These are phyloP conservation scores for Suncus etruscus DNA, from an alignment of 2,113 vertebrate species.

Conservation along the genomic window DNA sequence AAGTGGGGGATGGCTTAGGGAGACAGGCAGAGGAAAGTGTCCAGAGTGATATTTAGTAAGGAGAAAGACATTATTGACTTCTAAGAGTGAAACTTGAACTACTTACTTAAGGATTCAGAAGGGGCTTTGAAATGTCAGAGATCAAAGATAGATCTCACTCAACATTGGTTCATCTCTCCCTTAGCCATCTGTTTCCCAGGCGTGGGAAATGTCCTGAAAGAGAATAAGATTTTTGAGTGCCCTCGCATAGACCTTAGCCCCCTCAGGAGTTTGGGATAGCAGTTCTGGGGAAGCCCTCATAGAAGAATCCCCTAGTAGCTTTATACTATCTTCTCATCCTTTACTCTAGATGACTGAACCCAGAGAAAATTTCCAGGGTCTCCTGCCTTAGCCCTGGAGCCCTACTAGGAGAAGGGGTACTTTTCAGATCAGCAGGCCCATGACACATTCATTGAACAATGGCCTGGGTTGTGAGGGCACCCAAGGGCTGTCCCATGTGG, in stretches of 20 bases:
- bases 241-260: fast-evolving
- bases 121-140: not conserved
- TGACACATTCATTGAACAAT: not conserved
- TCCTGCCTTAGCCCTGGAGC: no score
- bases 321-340: no score
- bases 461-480: not conserved
- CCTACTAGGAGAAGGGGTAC: not conserved
- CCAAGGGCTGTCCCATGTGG: not conserved
- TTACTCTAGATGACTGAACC: not conserved
- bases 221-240: not conserved
- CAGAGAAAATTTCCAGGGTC: not conserved
- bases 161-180: no score
- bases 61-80: not conserved
- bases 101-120: not conserved
- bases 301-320: not conserved
- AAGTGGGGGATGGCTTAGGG: not conserved
- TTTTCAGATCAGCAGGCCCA: not conserved
- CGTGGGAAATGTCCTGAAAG: not conserved
- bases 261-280: not conserved
- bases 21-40: not conserved
- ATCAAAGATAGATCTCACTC: not conserved
- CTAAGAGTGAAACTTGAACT: not conserved
- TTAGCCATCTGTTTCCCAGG: no score
- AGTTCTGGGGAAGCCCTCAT: not conserved
- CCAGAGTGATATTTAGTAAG: no score